Evolutionary conservation across 2,113 vertebrate genomes (phyloP).

Genomic region (Cryptotis parvus): DNA sequence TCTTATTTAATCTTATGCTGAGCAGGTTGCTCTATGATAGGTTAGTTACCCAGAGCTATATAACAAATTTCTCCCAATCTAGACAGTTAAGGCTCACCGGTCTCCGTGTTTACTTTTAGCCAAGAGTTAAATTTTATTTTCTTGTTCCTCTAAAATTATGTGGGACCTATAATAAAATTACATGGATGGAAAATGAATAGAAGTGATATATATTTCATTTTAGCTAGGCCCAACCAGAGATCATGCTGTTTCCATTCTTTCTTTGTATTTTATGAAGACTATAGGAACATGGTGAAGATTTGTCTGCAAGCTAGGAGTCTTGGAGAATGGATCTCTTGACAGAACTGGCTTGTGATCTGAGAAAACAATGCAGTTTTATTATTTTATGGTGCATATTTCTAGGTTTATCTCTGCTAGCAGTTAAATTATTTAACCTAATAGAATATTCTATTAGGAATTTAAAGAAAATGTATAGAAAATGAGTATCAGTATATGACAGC

Average conservation of each 20-base stretch:
- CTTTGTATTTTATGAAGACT: background rate
- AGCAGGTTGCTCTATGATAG: background rate
- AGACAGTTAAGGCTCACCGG: background rate
- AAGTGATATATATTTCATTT: background rate
- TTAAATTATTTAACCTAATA: background rate
- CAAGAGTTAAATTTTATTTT: background rate
- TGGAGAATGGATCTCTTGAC: background rate
- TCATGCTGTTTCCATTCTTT: background rate
- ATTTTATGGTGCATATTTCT: background rate
- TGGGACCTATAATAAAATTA: background rate
- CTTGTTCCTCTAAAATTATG: background rate
- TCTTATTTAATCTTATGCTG: background rate
- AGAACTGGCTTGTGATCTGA: background rate
- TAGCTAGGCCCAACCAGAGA: background rate
- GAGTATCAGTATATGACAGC: background rate
- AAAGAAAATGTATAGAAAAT: background rate
- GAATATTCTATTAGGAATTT: background rate
- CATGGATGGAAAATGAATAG: background rate
- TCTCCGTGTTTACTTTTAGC: background rate
- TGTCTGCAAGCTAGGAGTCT: background rate
- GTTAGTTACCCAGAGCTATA: background rate
- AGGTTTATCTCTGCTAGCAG: background rate
- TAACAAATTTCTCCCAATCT: background rate
- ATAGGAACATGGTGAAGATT: background rate
- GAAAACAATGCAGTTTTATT: background rate